Percentiles rank a stretch among this genome's conserved stretches.
These are phyloP conservation scores for Manis javanica DNA, from an alignment of 2,797 vertebrate genomes.

Conservation along the genomic window DNA sequence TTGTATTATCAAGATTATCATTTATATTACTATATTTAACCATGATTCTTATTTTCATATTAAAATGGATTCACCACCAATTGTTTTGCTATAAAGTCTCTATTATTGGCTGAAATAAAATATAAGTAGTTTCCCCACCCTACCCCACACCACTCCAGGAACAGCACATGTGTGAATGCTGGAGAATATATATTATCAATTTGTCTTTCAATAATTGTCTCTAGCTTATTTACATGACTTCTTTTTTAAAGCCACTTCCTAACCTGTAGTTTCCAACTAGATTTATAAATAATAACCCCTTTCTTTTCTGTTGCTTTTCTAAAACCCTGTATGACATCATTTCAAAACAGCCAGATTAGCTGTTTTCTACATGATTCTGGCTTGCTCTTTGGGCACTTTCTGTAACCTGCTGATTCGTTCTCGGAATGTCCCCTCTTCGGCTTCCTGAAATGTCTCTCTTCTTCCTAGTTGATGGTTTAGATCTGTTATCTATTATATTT, in stretches of 20 bases:
- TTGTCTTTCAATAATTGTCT: not conserved
- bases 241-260: not conserved
- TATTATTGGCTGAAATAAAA: not conserved
- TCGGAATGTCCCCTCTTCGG: not conserved
- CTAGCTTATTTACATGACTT: not conserved
- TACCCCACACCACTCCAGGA: fast-evolving
- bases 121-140: not conserved
- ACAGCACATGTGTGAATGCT: not conserved
- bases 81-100: not conserved
- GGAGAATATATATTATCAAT: not conserved
- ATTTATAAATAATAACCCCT: not conserved
- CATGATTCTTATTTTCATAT: not conserved
- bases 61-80: not conserved
- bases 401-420: not conserved
- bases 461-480: not conserved
- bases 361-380: not conserved
- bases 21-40: not conserved
- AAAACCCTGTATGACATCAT: not conserved
- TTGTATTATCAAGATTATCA: not conserved
- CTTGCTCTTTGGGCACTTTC: not conserved
- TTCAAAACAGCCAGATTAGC: not conserved
- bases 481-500: not conserved
- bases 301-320: not conserved
- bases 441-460: not conserved
- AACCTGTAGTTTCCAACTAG: not conserved